Evolutionary conservation across 2,113 vertebrate genomes (phyloP), one percentile per base, ranked within the genome.

Genomic region (Narcine bancroftii): DNA sequence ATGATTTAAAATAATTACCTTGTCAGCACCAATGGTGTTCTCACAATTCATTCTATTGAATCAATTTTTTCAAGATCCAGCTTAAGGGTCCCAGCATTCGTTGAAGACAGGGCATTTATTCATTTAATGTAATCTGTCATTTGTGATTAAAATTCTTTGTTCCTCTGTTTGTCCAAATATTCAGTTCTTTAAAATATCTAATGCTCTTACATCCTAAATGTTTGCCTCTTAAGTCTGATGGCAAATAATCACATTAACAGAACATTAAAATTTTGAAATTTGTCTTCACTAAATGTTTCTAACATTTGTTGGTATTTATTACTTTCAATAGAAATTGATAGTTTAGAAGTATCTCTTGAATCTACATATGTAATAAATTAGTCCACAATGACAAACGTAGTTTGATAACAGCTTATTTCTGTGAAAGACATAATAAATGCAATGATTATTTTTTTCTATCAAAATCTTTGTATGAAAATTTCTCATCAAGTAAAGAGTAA

Each of bases 1-100:
- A 83, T 83, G 47, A 53, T 83, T 83, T 83, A 11, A 83, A 83
- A 83, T 83, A 83, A 83, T 83, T 53, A 83, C 79, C 50, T 53
- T 83, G 79, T 53, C 79, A 83, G 79, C 79, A 56, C 24, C 45
- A 15, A 11, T 26, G 79, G 47, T 83, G 53, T 53, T 53, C 45
- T 53, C 33, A 26, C 3, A 29, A 56, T 83, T 83, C 79, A 83
- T 47, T 83, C 79, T 53, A 29, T 29, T 83, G 79, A 83, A 53
- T 50, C 79, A 45, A 83, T 29, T 83, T 83, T 83, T 45, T 53
- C 79, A 83, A 83, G 53, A n/a, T 50, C 79, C 79, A 83, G 26
- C 79, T 83, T 33, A 29, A 83, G 79, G 79, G 79, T 83, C 79
- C 50, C 79, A 53, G 79, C 47, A 26, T 53, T 53, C 47, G 33